These are phyloP conservation scores for Eptesicus fuscus DNA, from an alignment of 2,113 vertebrate species.

Conservation along the genomic window DNA sequence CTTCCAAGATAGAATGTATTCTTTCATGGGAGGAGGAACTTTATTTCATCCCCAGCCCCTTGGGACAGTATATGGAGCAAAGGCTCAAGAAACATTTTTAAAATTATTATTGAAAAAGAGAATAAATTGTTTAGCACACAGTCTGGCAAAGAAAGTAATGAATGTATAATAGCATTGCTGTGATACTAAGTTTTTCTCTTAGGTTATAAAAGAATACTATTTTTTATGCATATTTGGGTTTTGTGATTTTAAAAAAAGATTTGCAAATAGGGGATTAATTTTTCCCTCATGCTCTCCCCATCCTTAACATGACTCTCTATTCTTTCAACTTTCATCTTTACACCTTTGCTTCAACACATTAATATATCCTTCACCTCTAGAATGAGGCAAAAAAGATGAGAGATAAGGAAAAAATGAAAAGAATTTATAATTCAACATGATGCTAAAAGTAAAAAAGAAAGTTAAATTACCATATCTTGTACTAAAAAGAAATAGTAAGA, in stretches of 20 bases:
- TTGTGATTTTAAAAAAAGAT: background rate
- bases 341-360: background rate
- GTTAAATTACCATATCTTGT: background rate
- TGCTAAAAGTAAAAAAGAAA: background rate
- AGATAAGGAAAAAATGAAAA: background rate
- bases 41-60: background rate
- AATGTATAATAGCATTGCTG: background rate
- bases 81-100: background rate
- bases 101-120: background rate
- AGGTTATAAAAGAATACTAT: background rate
- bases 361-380: background rate
- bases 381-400: background rate
- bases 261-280: background rate
- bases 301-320: background rate
- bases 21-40: background rate
- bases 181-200: background rate
- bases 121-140: background rate
- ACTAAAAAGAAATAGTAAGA: background rate
- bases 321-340: background rate
- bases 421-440: background rate
- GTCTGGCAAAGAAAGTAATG: background rate
- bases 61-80: background rate
- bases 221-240: constrained; percentile 8
- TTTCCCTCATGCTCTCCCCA: background rate
- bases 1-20: background rate